A percentile compares a stretch with the other conserved stretches of the same genome.
Evolutionary conservation across 2,113 vertebrate species (phyloP).

Genomic region (Peromyscus californicus): DNA sequence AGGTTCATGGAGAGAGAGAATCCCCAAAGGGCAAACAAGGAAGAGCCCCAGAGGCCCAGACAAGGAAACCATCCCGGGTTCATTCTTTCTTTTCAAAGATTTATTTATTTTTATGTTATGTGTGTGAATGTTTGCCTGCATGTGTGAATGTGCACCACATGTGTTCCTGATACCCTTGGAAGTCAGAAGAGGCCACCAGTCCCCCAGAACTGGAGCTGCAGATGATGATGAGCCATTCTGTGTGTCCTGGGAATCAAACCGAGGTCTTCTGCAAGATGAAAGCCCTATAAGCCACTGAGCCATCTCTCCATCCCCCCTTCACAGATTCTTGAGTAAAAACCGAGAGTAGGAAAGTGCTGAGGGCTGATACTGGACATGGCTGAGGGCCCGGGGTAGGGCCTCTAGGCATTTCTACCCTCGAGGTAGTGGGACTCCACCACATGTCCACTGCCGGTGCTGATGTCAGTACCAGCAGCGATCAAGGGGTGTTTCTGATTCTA

Average conservation of each 20-base stretch:
- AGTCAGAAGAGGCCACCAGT: not conserved
- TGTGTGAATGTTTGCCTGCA: not conserved
- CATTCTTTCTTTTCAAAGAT: not conserved
- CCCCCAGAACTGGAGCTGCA: not conserved
- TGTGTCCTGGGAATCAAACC: not conserved
- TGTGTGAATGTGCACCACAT: not conserved
- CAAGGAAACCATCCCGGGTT: not conserved
- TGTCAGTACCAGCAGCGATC: not conserved
- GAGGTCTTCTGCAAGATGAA: not conserved
- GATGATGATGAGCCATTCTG: not conserved
- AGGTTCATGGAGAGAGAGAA: not conserved
- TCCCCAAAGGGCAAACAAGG: not conserved
- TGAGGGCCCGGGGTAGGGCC: not conserved
- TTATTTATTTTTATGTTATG: not conserved
- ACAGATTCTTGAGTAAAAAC: not conserved
- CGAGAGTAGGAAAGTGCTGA: too few relatives aligned
- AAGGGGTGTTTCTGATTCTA: not conserved
- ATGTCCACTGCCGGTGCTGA: not conserved
- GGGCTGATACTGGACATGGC: rapidly evolving
- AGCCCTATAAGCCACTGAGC: not conserved
- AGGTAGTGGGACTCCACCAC: not conserved
- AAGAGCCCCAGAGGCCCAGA: not conserved
- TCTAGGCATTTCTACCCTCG: not conserved
- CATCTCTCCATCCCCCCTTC: not conserved
- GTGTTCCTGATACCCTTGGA: not conserved